Conservation (phyloP, 2,113 vertebrate genomes). For the Carassius carassius region DNA sequence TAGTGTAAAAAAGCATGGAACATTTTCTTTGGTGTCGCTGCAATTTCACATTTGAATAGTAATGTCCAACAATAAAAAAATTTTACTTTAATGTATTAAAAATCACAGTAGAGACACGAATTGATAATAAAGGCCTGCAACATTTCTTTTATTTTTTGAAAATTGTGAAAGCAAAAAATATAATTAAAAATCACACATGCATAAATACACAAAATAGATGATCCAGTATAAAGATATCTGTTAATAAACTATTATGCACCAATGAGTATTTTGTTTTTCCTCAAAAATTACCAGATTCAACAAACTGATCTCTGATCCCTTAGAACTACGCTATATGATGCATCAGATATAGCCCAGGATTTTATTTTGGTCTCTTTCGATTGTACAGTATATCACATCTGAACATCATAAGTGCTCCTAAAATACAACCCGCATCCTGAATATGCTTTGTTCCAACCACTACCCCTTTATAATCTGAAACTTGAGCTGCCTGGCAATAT, state of each 20-base stretch:
- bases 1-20: conserved; percentile 40
- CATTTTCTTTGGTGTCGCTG: conserved; percentile 43
- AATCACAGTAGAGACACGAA: background rate
- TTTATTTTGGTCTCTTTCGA: conserved; percentile 43
- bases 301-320: background rate
- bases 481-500: conserved; percentile 77
- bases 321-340: conserved; percentile 9
- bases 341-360: conserved; percentile 40
- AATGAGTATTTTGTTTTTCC: background rate
- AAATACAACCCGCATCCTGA: conserved; percentile 55
- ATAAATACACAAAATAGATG: background rate
- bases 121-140: background rate
- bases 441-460: conserved; percentile 51
- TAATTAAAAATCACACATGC: background rate
- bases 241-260: background rate
- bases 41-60: conserved; percentile 40
- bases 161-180: background rate
- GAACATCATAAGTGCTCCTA: conserved; percentile 48
- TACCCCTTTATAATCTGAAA: conserved; percentile 71
- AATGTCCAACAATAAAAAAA: background rate
- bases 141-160: background rate
- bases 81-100: background rate
- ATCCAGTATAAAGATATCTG: background rate
- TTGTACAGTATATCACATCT: conserved; percentile 48
- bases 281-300: background rate